Base-by-base conservation (phyloP, 1,140 invertebrate genomes). In the Pseudomyrmex flavicornis region DNA sequence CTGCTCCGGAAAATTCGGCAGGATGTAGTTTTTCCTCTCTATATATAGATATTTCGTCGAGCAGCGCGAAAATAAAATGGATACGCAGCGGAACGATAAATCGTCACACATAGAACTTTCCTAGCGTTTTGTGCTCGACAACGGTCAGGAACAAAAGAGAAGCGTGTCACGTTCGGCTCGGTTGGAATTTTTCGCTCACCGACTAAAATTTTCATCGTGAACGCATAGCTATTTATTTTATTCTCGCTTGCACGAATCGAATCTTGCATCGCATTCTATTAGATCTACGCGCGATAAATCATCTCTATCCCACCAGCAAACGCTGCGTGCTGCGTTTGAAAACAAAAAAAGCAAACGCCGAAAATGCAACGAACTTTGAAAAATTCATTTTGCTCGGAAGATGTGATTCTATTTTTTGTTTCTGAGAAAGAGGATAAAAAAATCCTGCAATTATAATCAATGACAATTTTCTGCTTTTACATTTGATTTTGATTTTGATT, bases 41-140 rank as follows among this genome's bases (percentile, higher is more conserved):
- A 77, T 77, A 66, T 69, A 72, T 17, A 17, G 66, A 58, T 77
- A 86, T 83, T 83, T 86, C 59, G 62, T 76, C 63, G 72, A 44
- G 35, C 79, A 17, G 17, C 17, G 61, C 54, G 61, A 80, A 72
- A 86, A 83, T 87, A 79, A 84, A 87, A 84, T 87, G 62, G 74
- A 86, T 82, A 73, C 66, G 85, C 86, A 83, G 68, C 61, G 85
- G 22, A 56, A 58, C 86, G 68, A 87, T 87, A 87, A 87, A 87
- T 87, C 85, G 86, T 58, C 61, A 66, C 74, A 54, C 61, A 46
- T 15, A 22, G 52, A n/a, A 73, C 56, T 10, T 52, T 84, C 22
- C 86, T 77, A 73, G 48, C 68, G 50, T 87, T 87, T 87, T 87
- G 86, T 74, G 82, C 72, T 66, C 59, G 61, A 73, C 73, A 87